phyloP scores from a whole-genome alignment of 2,888 invertebrate genomes.

The Polyommatus iphigenia region DNA sequence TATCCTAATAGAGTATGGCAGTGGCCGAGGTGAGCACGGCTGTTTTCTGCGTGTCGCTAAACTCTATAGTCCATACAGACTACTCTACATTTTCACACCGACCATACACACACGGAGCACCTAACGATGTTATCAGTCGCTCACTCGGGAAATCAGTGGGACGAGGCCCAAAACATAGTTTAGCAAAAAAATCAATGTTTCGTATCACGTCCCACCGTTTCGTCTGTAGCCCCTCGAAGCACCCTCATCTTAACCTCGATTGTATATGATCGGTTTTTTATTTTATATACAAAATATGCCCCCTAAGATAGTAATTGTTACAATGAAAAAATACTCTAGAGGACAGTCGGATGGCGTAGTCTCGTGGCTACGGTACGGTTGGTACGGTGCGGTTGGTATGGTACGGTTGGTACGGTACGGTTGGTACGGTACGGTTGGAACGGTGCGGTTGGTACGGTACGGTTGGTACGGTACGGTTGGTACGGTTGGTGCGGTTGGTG shows the following conservation, averaged over 20 bases:
- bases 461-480: slow-evolving; percentile 12
- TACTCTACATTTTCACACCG: slow-evolving; percentile 2
- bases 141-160: not conserved
- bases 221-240: not conserved
- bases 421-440: too few relatives aligned
- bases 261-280: not conserved
- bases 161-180: not conserved
- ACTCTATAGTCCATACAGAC: not conserved
- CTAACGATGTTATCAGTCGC: not conserved
- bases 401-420: slow-evolving; percentile 20
- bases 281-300: slow-evolving; percentile 16
- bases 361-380: not conserved
- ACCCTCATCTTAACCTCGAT: not conserved
- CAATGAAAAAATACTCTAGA: slow-evolving; percentile 24
- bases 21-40: not conserved
- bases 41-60: not conserved
- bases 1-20: not conserved
- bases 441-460: slow-evolving; percentile 27
- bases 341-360: slow-evolving; percentile 17
- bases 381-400: slow-evolving; percentile 25
- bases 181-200: not conserved
- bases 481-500: too few relatives aligned
- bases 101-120: slow-evolving; percentile 17
- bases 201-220: not conserved
- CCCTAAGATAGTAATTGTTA: slow-evolving; percentile 17